A percentile compares a stretch with the other conserved stretches of the same genome.
Evolutionary conservation across 2,888 invertebrate genomes (phyloP).

Genomic region (Scaptomyza tumidula): DNA sequence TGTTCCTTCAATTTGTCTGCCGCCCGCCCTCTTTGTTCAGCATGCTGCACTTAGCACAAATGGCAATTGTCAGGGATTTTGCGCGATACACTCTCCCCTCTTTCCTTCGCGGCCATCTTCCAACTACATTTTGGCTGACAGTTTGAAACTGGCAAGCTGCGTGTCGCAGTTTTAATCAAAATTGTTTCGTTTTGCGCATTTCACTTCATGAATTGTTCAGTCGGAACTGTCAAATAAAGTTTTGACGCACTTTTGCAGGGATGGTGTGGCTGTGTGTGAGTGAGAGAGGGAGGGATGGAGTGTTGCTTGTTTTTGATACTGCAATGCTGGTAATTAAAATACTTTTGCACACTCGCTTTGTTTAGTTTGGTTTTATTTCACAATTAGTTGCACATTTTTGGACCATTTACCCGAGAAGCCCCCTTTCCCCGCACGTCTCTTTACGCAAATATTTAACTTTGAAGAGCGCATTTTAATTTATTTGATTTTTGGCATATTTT

Average conservation of each 20-base stretch:
- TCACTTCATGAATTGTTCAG: constrained; percentile 75
- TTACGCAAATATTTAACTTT: constrained; percentile 51
- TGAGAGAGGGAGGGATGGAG: neutral
- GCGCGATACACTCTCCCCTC: constrained; percentile 32
- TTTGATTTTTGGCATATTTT: constrained; percentile 50
- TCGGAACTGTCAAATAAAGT: constrained; percentile 78
- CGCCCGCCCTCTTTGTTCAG: neutral
- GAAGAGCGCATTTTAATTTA: constrained; percentile 59
- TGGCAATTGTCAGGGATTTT: constrained; percentile 65
- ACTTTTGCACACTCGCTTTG: constrained; percentile 65
- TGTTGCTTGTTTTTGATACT: constrained; percentile 43
- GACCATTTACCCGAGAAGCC: constrained; percentile 34
- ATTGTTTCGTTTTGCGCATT: constrained; percentile 65
- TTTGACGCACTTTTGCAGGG: constrained; percentile 63
- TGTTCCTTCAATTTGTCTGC: neutral
- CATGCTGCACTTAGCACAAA: constrained; percentile 49
- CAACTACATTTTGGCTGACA: constrained; percentile 50
- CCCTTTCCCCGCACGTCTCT: neutral
- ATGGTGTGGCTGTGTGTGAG: neutral
- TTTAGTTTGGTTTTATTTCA: constrained; percentile 40
- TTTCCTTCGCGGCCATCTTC: constrained; percentile 18
- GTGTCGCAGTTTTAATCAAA: constrained; percentile 77
- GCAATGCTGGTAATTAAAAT: constrained; percentile 76
- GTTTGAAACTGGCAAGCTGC: constrained; percentile 46
- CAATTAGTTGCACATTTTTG: constrained; percentile 69